Base-by-base conservation (phyloP, 2,888 invertebrate genomes). In the Conistra vaccinii region DNA sequence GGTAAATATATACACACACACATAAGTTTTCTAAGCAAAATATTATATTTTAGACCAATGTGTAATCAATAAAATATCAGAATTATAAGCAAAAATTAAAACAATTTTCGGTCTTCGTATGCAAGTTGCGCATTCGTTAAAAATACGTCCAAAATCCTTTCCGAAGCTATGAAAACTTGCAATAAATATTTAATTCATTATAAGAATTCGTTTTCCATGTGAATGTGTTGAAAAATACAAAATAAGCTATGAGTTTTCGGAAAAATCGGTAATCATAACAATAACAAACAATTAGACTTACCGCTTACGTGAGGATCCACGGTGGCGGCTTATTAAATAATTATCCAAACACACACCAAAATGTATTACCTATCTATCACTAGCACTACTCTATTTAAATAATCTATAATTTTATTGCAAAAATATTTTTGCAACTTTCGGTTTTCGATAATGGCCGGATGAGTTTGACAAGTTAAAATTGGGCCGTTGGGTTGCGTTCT, bases 221-320 rank as follows among this genome's bases (percentile, higher is more conserved):
- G 6, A 73, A 29, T 35, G 0, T 20, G 32, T 29, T 26, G 32
- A 42, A 23, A 68, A 58, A 63, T 32, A 67, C n/a, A 75, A 35
- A 57, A 48, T 35, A 35, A 35, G 55, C 55, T 55, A 66, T 17
- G 26, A 75, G 51, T 76, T 84, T 70, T 66, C 57, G 42, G 60
- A 72, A 79, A 76, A 73, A 75, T 76, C 55, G 72, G 67, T 71
- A 73, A 76, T 53, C 78, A 84, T 62, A 84, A 83, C 82, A 87
- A 85, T 62, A 85, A 85, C 85, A 90, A 87, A 86, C 85, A 88
- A 81, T 87, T 83, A 73, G 63, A 86, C 89, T 75, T 89, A 95
- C 95, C 93, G 88, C 89, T 94, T 80, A 92, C 90, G 84, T 95
- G 93, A 80, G 95, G 93, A 90, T 95, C 95, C 95, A 95, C 94